Evolutionary conservation across 2,797 vertebrate species (phyloP).

Genomic region (Lemur catta): DNA sequence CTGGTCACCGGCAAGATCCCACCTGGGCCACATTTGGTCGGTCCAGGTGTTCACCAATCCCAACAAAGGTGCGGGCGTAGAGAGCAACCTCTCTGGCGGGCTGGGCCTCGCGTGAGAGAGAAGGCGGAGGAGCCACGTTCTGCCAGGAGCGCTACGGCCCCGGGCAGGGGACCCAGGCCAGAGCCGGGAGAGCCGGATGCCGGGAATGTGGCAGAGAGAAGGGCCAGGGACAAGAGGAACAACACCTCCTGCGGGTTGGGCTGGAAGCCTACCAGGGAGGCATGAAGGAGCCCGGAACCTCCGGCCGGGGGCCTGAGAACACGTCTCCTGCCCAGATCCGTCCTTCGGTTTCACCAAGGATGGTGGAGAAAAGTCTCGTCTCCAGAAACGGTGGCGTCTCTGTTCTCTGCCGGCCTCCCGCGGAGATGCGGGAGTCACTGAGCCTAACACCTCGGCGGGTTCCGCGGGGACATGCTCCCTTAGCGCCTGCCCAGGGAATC

Average conservation of each 20-base stretch:
- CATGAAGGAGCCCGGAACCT: not conserved
- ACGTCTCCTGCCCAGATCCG: not conserved
- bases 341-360: not conserved
- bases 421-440: not conserved
- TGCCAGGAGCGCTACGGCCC: not conserved
- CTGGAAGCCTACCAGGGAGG: not conserved
- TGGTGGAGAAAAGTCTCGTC: not conserved
- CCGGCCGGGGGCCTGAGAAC: no score
- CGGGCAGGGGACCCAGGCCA: not conserved
- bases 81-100: not conserved
- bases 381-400: not conserved
- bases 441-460: not conserved
- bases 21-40: not conserved
- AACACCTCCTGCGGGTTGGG: not conserved
- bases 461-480: accelerated
- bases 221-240: not conserved
- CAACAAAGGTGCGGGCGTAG: not conserved
- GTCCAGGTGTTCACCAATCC: not conserved
- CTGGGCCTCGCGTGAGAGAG: not conserved
- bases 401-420: not conserved
- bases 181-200: not conserved
- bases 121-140: not conserved
- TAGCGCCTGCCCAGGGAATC: accelerated
- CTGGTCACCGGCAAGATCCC: not conserved
- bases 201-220: not conserved